Evolutionary conservation across 2,888 invertebrate species (phyloP), one percentile per base, ranked within the genome.

Genomic region (Ochropleura leucogaster): DNA sequence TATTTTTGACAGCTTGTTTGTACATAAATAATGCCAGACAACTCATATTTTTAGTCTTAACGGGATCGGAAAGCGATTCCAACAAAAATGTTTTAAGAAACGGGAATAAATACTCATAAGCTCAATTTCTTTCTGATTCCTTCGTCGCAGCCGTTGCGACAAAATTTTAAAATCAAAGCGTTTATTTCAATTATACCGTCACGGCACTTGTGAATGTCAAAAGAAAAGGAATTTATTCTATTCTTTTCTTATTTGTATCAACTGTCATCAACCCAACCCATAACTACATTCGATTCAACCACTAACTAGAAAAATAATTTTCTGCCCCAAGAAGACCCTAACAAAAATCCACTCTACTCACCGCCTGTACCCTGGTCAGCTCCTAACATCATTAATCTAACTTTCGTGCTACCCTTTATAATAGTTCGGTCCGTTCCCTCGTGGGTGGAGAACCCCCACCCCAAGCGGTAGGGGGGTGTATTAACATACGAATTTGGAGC

Each of bases 331-430:
- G 62, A 57, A 66, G 40, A 49, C n/a, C 66, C 7, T 12, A 62
- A 12, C 4, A 44, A n/a, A 71, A 80, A 68, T 88, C 90, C 88
- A 89, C 64, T 74, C 49, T 73, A 68, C 6, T 88, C 83, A 80
- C 73, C 84, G 77, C 67, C 85, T 89, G 90, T 94, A 91, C 95
- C 69, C 90, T 95, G 95, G 95, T 95, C 96, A 95, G 96, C 94
- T 96, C 92, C 96, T 96, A 96, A 96, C 96, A 96, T 96, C 96
- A 96, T 96, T 96, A 96, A 96, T 96, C 96, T 96, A 96, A 96
- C 96, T 96, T 96, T 96, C 96, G 95, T 94, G 95, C 96, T 96
- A 96, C 96, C 96, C 96, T 96, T 96, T 96, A 96, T 96, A 96
- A 96, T 96, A 96, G 96, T 96, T 96, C 95, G 95, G 94, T 92